Conservation (phyloP, 2,797 vertebrate species). For the Lacerta agilis region DNA sequence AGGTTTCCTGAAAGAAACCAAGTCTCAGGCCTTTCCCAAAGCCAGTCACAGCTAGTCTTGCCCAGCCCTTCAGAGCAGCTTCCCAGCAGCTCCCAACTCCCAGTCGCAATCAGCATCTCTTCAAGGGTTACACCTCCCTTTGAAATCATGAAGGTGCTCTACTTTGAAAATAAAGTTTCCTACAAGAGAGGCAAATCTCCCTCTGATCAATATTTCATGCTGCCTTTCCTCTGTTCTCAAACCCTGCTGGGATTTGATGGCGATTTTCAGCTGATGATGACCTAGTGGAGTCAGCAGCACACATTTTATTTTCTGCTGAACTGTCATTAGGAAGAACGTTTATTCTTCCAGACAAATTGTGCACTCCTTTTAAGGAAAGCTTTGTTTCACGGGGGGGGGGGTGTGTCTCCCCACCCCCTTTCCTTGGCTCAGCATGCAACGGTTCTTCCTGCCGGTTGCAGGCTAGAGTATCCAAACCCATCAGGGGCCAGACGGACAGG, state of each 20-base stretch:
- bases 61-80: slow-evolving; percentile 21
- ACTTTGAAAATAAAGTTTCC: slow-evolving; percentile 58
- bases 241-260: slow-evolving; percentile 22
- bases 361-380: neutral
- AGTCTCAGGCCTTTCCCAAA: neutral
- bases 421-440: neutral
- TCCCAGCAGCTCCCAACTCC: neutral
- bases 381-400: neutral
- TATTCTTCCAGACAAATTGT: slow-evolving; percentile 39
- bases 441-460: neutral
- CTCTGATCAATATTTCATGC: slow-evolving; percentile 75
- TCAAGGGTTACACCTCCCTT: slow-evolving; percentile 37
- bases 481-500: neutral
- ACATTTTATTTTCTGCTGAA: slow-evolving; percentile 61
- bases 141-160: slow-evolving; percentile 58
- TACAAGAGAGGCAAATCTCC: slow-evolving; percentile 38
- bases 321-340: slow-evolving; percentile 58
- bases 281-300: slow-evolving; percentile 47
- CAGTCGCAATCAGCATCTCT: slow-evolving; percentile 30
- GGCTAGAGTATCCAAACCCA: neutral
- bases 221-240: slow-evolving; percentile 61
- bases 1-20: neutral
- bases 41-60: neutral
- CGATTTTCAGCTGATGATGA: slow-evolving; percentile 53
- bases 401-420: neutral